Evolutionary conservation across 2,797 vertebrate species (phyloP), one percentile per base, ranked within the genome.

Genomic region (Urophycis tenuis): DNA sequence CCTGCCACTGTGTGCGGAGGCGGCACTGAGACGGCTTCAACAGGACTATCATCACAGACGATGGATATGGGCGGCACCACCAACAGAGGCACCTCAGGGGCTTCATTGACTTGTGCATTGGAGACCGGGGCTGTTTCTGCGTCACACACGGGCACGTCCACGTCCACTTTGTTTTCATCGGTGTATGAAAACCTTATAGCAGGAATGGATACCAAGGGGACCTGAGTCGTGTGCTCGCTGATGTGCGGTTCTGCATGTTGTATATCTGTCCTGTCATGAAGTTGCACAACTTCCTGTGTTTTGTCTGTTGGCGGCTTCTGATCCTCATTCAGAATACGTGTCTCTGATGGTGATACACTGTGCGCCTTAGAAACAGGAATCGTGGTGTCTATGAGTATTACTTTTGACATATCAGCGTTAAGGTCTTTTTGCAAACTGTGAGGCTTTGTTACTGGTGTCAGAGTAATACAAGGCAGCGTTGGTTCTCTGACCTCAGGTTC

Each of bases 121-220:
- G 77, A 80, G 74, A 74, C 73, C 25, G 60, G 29, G 14, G 36
- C 73, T 35, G 81, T 80, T 34, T 74, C 14, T 70, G 30, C 36
- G 25, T 31, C 49, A 69, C 73, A 39, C 3, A 78, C 74, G 34
- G 86, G 75, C 35, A 82, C 78, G 15, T 86, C 75, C 49, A 81
- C 79, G 7, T 14, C 25, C 33, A 74, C 9, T 60, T 49, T 10
- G 53, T 72, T 85, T 72, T 91, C 88, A 78, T 92, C 91, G 7
- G 85, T 83, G 80, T 82, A 88, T 25, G 86, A 92, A 79, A 93
- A 79, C 83, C 84, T 92, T 79, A 92, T 92, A 64, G 87, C 74
- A 77, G 93, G 92, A 82, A 93, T 85, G 71, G 71, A 79, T 60
- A 75, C 22, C 35, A 64, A 78, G 39, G 85, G 82, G 67, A 80